phyloP scores from a whole-genome alignment of 2,113 vertebrate species.

The Charadrius vociferus region DNA sequence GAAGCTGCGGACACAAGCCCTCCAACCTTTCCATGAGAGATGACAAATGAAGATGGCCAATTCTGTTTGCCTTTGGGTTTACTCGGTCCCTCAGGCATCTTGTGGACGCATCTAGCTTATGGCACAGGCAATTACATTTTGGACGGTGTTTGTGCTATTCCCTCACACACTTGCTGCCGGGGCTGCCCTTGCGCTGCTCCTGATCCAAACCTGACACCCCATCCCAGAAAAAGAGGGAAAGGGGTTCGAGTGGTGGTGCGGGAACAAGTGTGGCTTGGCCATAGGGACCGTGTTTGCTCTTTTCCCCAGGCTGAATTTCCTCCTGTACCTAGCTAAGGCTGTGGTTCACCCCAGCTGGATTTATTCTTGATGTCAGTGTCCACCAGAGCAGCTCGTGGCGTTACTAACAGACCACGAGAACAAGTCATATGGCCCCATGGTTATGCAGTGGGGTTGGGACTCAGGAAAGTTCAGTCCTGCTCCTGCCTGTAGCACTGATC shows the following conservation, averaged over 20 bases:
- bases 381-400: accelerated
- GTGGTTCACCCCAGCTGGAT: background rate
- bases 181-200: background rate
- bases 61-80: background rate
- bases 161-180: background rate
- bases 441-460: background rate
- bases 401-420: accelerated
- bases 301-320: background rate
- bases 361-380: background rate
- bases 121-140: background rate
- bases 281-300: accelerated
- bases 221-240: background rate
- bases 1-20: background rate
- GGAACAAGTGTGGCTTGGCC: background rate
- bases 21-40: background rate
- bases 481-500: background rate
- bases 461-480: background rate
- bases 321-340: background rate
- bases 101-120: background rate
- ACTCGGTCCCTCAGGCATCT: accelerated
- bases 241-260: background rate
- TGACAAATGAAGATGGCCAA: background rate
- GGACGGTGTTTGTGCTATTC: background rate
- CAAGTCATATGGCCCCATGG: background rate
- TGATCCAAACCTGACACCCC: background rate